These are phyloP conservation scores for Emmelina monodactyla DNA, from an alignment of 2,888 invertebrate genomes.

Conservation along the genomic window DNA sequence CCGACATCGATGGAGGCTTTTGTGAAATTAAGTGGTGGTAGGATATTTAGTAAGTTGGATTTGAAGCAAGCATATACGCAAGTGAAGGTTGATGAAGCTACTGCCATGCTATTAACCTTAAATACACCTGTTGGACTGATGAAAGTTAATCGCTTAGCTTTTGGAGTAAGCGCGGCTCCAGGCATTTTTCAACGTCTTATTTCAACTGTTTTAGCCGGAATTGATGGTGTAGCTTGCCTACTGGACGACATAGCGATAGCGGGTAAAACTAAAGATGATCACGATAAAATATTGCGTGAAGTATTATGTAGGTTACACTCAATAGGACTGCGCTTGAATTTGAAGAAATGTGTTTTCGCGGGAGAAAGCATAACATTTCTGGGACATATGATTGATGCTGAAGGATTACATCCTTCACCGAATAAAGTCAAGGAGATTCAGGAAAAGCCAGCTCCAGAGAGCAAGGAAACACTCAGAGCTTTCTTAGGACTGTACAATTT, in stretches of 20 bases:
- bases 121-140: conserved; percentile 16
- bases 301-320: conserved; percentile 10
- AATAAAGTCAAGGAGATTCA: conserved; percentile 16
- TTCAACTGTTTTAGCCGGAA: conserved; percentile 9
- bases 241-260: conserved; percentile 14
- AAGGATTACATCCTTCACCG: conserved; percentile 15
- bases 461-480: too few relatives aligned
- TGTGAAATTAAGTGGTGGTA: conserved; percentile 12
- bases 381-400: conserved; percentile 16
- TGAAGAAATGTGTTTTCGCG: conserved; percentile 14
- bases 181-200: conserved; percentile 16
- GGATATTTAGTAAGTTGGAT: conserved; percentile 16
- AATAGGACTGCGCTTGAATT: conserved; percentile 15
- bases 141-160: conserved; percentile 16
- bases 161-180: conserved; percentile 14
- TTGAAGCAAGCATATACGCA: conserved; percentile 17
- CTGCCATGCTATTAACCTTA: conserved; percentile 15
- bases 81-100: conserved; percentile 11
- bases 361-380: conserved; percentile 17
- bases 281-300: background rate
- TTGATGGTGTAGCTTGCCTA: conserved; percentile 15
- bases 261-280: conserved; percentile 9
- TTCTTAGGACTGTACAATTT: conserved; percentile 19
- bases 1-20: conserved; percentile 14
- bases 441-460: too few relatives aligned